phyloP scores from a whole-genome alignment of 1,140 invertebrate genomes.

The Anthonomus grandis region DNA sequence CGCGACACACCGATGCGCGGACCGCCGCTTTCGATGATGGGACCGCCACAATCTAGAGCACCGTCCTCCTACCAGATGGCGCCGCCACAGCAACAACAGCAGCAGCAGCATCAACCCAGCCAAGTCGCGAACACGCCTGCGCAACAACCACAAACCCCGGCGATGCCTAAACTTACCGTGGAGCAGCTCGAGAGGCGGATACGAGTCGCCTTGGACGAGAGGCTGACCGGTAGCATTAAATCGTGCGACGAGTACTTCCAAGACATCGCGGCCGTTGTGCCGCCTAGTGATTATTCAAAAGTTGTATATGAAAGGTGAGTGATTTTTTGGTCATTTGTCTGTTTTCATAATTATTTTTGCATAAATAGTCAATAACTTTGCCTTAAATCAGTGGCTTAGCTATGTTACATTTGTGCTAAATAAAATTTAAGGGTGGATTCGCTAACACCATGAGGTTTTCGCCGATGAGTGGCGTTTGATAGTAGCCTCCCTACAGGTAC shows the following conservation, averaged over 20 bases:
- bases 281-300: constrained; percentile 22
- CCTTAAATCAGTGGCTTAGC: neutral
- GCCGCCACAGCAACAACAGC: neutral
- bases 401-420: constrained; percentile 30
- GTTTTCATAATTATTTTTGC: constrained; percentile 9
- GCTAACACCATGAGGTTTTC: constrained; percentile 33
- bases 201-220: constrained; percentile 43
- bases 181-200: constrained; percentile 41
- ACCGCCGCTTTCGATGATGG: constrained; percentile 11
- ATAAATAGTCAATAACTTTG: constrained; percentile 21
- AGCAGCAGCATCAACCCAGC: neutral
- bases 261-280: constrained; percentile 35
- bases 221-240: constrained; percentile 31
- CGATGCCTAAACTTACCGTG: constrained; percentile 28
- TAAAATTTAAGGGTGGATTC: constrained; percentile 27
- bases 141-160: neutral
- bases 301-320: constrained; percentile 37
- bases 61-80: neutral
- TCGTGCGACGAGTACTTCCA: constrained; percentile 33
- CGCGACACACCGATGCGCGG: constrained; percentile 16
- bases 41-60: constrained; percentile 1
- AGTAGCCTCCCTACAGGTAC: constrained; percentile 32
- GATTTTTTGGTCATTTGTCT: neutral
- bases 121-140: constrained; percentile 6
- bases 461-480: constrained; percentile 35